A percentile compares a stretch with the other conserved stretches of the same genome.
phyloP scores from a whole-genome alignment of 2,797 vertebrate genomes.

The Ctenopoma multispine region DNA sequence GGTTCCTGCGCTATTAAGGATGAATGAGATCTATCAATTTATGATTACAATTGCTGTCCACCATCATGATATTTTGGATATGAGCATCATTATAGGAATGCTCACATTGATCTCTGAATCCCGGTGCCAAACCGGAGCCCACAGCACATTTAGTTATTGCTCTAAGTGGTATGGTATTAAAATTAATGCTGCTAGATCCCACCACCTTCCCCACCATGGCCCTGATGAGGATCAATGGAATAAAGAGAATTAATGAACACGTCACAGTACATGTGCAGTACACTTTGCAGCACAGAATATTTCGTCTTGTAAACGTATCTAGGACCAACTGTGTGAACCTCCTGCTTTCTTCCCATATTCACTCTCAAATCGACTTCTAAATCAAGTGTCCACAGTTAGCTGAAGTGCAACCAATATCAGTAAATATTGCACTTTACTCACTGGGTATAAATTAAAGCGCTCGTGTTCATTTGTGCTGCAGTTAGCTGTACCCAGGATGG shows the following conservation, averaged over 20 bases:
- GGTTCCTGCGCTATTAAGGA: conserved; percentile 3
- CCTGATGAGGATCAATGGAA: background rate
- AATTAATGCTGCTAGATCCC: background rate
- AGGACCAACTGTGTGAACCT: background rate
- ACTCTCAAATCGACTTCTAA: background rate
- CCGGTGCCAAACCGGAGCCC: background rate
- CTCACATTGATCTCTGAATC: background rate
- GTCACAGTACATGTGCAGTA: background rate
- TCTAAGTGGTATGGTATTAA: background rate
- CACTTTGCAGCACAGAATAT: background rate
- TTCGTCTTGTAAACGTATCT: background rate
- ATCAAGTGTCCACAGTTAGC: background rate
- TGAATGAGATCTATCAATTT: background rate
- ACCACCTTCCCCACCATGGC: background rate
- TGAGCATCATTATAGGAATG: background rate
- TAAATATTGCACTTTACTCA: background rate
- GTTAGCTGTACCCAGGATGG: conserved; percentile 2
- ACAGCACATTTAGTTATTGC: background rate
- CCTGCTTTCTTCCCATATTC: background rate
- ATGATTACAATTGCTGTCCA: background rate
- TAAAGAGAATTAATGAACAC: background rate
- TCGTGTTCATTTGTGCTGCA: conserved; percentile 1
- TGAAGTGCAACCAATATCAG: background rate
- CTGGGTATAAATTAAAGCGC: conserved; percentile 11
- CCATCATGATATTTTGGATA: background rate